phyloP scores from a whole-genome alignment of 2,113 vertebrate genomes.

The Patagioenas fasciata region DNA sequence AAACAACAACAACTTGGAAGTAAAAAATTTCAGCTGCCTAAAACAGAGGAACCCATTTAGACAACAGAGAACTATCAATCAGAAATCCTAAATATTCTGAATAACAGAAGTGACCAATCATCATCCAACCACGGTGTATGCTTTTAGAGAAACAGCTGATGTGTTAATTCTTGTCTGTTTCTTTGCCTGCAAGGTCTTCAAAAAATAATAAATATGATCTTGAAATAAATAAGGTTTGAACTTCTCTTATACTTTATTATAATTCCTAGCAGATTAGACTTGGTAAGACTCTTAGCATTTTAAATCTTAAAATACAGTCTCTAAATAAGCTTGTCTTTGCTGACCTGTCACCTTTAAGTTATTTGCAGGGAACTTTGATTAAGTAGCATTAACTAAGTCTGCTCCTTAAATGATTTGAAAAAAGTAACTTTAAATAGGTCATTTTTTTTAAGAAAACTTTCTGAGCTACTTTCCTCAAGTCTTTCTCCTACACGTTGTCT shows the following conservation, averaged over 20 bases:
- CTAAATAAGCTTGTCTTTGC: constrained; percentile 74
- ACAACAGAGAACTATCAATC: neutral
- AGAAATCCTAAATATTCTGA: neutral
- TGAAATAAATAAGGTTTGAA: constrained; percentile 68
- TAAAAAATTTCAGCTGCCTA: neutral
- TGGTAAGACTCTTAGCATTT: constrained; percentile 70
- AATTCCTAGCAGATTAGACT: constrained; percentile 71
- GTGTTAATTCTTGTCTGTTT: constrained; percentile 33
- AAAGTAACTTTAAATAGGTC: constrained; percentile 66
- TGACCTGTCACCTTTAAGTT: constrained; percentile 74
- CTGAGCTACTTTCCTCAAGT: neutral
- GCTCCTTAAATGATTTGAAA: constrained; percentile 56
- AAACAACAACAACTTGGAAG: neutral
- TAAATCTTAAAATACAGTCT: constrained; percentile 63
- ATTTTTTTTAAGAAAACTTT: neutral
- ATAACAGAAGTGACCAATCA: neutral
- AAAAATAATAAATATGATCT: constrained; percentile 59
- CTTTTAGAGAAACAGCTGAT: neutral
- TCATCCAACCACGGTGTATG: neutral
- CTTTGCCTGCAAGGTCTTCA: constrained; percentile 1
- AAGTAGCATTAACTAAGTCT: constrained; percentile 66
- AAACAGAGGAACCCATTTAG: neutral
- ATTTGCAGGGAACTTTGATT: constrained; percentile 67
- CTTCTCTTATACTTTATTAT: constrained; percentile 68
- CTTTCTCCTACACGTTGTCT: neutral